These are phyloP conservation scores for Mionectes macconnelli DNA, from an alignment of 2,113 vertebrate genomes.

Conservation along the genomic window DNA sequence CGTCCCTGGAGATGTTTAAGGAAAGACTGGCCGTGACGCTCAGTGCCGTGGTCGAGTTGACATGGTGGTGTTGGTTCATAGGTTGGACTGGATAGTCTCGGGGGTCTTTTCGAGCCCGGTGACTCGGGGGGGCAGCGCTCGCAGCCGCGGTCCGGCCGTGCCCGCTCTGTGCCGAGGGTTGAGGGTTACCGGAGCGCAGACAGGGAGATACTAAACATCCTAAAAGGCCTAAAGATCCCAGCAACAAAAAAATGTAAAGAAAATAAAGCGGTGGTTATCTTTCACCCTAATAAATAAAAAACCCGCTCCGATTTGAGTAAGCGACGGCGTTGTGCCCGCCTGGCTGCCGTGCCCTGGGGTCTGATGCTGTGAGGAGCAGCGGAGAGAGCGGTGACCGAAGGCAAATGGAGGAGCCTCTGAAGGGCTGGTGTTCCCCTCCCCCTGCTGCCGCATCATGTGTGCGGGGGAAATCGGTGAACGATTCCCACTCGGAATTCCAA, in stretches of 20 bases:
- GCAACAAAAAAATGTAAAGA: rapidly evolving
- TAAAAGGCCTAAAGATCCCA: not conserved
- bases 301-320: not conserved
- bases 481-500: rapidly evolving
- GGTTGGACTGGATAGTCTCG: not conserved
- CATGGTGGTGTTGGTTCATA: rapidly evolving
- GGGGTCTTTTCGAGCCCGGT: too few relatives aligned
- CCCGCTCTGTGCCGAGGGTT: not conserved
- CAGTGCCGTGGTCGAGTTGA: not conserved
- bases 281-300: not conserved
- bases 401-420: not conserved
- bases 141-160: not conserved
- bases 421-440: not conserved
- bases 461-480: rapidly evolving
- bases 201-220: not conserved
- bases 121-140: not conserved
- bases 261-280: rapidly evolving
- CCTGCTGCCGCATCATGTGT: not conserved
- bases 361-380: too few relatives aligned
- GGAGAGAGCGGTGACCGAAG: not conserved
- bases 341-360: not conserved
- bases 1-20: not conserved
- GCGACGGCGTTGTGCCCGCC: too few relatives aligned
- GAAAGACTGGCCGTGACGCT: not conserved
- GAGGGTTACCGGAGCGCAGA: not conserved